These are phyloP conservation scores for Amphibalanus amphitrite DNA, from an alignment of 1,140 invertebrate genomes.

Conservation along the genomic window DNA sequence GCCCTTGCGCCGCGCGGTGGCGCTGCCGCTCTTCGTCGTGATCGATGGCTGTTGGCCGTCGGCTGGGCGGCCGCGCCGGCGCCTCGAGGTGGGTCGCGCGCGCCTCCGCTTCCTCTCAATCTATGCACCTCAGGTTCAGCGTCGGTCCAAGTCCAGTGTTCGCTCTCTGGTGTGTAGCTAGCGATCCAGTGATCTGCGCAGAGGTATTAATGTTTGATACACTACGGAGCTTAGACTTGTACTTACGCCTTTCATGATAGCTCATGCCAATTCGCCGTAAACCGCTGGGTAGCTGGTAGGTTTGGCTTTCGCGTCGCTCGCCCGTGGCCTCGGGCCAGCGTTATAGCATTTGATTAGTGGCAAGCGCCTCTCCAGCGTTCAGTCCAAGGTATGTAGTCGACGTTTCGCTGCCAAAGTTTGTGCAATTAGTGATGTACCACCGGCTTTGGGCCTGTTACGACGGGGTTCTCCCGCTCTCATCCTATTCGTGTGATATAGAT, in stretches of 20 bases:
- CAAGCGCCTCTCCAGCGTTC: neutral
- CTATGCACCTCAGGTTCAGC: neutral
- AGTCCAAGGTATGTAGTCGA: neutral
- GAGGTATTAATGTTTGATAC: neutral
- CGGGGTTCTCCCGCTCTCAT: neutral
- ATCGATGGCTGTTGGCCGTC: neutral
- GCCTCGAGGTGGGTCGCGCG: neutral
- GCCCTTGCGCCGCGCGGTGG: neutral
- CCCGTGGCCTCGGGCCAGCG: too few species aligned
- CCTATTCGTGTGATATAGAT: constrained; percentile 1
- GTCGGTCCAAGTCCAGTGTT: neutral
- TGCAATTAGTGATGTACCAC: neutral
- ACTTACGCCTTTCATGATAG: constrained; percentile 1
- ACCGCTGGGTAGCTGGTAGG: neutral
- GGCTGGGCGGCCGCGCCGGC: too few species aligned
- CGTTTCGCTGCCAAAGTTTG: constrained; percentile 1
- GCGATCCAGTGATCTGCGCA: neutral
- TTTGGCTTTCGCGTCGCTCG: neutral
- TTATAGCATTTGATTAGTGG: neutral
- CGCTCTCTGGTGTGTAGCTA: neutral
- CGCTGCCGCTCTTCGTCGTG: neutral
- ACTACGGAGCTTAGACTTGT: constrained; percentile 1
- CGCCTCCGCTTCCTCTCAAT: neutral
- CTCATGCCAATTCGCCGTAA: neutral
- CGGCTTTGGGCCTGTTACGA: neutral